phyloP scores from a whole-genome alignment of 2,797 vertebrate genomes.

The Epinephelus malabaricus region DNA sequence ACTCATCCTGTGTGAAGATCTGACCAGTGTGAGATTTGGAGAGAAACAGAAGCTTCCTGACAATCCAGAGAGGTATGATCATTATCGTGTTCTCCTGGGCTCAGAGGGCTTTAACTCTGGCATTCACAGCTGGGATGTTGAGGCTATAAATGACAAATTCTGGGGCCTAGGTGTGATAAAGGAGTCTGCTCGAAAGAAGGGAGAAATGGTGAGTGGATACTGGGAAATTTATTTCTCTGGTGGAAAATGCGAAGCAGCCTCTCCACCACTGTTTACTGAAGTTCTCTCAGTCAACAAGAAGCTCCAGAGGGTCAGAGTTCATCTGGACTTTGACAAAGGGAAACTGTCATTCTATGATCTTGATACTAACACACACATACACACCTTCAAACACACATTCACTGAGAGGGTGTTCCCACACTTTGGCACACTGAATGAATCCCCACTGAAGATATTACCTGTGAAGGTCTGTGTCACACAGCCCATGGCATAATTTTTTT shows the following conservation, averaged over 20 bases:
- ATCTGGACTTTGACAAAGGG: constrained; percentile 31
- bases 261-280: no score
- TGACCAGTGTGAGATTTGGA: not conserved
- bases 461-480: no score
- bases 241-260: no score
- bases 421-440: not conserved
- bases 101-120: constrained; percentile 32
- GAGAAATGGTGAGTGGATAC: no score
- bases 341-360: constrained; percentile 30
- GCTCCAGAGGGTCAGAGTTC: constrained; percentile 28
- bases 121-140: constrained; percentile 36
- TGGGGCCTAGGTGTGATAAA: not conserved
- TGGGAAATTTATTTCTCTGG: no score
- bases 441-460: constrained; percentile 37
- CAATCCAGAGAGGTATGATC: constrained; percentile 21
- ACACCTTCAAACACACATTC: constrained; percentile 42
- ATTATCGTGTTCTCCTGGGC: not conserved
- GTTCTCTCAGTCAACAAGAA: not conserved
- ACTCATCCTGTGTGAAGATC: constrained; percentile 13
- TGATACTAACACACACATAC: constrained; percentile 28
- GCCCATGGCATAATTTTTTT: no score
- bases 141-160: not conserved
- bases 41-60: not conserved
- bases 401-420: constrained; percentile 27
- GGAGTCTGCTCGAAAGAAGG: not conserved